phyloP scores from a whole-genome alignment of 2,113 vertebrate genomes.

The Rhinichthys klamathensis region DNA sequence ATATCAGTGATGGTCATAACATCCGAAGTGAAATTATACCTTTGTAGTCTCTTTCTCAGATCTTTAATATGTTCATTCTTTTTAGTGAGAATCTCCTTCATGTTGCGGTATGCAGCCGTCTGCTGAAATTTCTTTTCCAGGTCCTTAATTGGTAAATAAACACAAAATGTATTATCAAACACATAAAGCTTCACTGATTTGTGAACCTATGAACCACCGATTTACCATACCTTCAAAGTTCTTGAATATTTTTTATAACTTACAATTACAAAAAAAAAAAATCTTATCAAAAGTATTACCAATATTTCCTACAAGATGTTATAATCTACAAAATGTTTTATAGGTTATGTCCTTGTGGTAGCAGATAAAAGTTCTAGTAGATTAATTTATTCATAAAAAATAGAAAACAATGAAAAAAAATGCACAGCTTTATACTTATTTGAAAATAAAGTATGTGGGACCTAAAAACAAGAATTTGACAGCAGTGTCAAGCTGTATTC shows the following conservation, averaged over 20 bases:
- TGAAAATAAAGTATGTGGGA: too few relatives aligned
- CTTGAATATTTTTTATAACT: too few relatives aligned
- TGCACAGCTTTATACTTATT: too few relatives aligned
- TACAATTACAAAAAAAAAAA: too few relatives aligned
- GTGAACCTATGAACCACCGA: not conserved
- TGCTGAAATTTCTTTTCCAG: slow-evolving; percentile 97
- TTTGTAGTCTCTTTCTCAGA: slow-evolving; percentile 85
- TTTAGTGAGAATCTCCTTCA: slow-evolving; percentile 96
- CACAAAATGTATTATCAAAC: not conserved
- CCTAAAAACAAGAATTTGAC: too few relatives aligned
- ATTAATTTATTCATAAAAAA: too few relatives aligned
- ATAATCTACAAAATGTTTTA: not conserved
- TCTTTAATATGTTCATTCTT: slow-evolving; percentile 98
- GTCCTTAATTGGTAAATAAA: slow-evolving; percentile 74
- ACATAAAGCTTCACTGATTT: not conserved
- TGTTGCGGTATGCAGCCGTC: slow-evolving; percentile 92
- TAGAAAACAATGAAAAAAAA: too few relatives aligned
- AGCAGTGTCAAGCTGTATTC: too few relatives aligned
- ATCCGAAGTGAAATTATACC: slow-evolving; percentile 68
- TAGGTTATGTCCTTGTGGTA: not conserved
- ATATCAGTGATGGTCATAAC: not conserved
- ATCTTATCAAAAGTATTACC: too few relatives aligned
- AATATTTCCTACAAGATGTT: too few relatives aligned
- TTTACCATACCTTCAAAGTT: too few relatives aligned
- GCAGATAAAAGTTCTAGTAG: not conserved